Evolutionary conservation across 2,888 invertebrate species (phyloP).

Genomic region (Tiliacea citrago): DNA sequence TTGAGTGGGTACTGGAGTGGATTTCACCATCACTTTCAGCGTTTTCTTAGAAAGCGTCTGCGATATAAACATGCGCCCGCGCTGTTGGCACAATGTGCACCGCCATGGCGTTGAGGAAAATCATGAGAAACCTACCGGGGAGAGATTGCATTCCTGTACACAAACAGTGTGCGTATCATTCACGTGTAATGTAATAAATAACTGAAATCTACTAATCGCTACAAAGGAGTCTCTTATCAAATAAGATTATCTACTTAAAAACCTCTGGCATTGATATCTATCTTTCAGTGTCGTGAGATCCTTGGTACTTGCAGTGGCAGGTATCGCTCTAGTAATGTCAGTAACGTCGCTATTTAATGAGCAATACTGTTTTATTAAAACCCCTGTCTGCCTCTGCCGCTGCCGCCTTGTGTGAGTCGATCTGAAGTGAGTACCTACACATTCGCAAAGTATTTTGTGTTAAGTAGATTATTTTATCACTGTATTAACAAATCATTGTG

Average conservation of each 20-base stretch:
- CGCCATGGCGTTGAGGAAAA: slow-evolving; percentile 32
- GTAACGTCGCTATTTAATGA: slow-evolving; percentile 48
- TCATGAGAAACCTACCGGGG: slow-evolving; percentile 13
- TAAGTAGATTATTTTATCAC: slow-evolving; percentile 51
- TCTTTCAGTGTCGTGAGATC: slow-evolving; percentile 82
- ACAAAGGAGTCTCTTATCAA: slow-evolving; percentile 82
- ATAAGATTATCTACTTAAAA: slow-evolving; percentile 88
- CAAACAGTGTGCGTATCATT: slow-evolving; percentile 54
- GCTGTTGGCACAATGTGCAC: not conserved
- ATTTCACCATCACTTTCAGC: slow-evolving; percentile 3
- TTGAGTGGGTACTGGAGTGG: slow-evolving; percentile 2
- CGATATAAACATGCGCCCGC: not conserved
- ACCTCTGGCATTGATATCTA: slow-evolving; percentile 81
- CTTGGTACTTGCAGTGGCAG: slow-evolving; percentile 70
- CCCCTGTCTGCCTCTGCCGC: slow-evolving; percentile 6
- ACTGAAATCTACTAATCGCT: slow-evolving; percentile 83
- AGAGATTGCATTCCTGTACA: slow-evolving; percentile 43
- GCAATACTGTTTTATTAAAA: slow-evolving; percentile 54
- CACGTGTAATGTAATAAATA: slow-evolving; percentile 71
- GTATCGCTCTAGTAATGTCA: slow-evolving; percentile 50
- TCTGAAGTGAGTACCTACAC: slow-evolving; percentile 64
- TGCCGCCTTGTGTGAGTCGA: slow-evolving; percentile 38
- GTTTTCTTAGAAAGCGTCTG: slow-evolving; percentile 1
- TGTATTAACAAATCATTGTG: slow-evolving; percentile 56
- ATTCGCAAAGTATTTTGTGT: slow-evolving; percentile 49